A percentile compares a stretch with the other conserved stretches of the same genome.
phyloP scores from a whole-genome alignment of 2,888 invertebrate species.

The Ypsolopha scabrella region DNA sequence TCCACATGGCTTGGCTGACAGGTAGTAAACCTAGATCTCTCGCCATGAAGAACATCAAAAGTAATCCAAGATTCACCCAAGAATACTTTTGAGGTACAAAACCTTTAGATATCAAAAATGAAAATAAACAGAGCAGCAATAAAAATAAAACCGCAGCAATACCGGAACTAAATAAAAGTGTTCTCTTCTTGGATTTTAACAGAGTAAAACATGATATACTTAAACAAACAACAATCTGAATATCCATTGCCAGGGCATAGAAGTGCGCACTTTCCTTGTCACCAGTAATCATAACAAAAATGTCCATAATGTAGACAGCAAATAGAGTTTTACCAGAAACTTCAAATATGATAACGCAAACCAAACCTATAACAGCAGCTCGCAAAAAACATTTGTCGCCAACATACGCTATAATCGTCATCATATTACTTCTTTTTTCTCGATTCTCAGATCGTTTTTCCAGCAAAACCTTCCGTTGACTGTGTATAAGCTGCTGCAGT shows the following conservation, averaged over 20 bases:
- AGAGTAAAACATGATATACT: neutral
- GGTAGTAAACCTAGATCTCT: neutral
- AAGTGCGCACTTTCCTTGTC: too few relatives aligned
- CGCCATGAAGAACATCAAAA: neutral
- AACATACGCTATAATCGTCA: neutral
- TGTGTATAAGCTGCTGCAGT: neutral
- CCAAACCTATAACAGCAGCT: neutral
- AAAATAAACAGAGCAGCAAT: neutral
- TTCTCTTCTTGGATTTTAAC: neutral
- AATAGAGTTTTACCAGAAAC: neutral
- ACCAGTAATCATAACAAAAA: too few relatives aligned
- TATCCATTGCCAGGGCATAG: too few relatives aligned
- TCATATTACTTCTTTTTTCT: neutral
- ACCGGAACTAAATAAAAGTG: neutral
- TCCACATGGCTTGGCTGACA: neutral
- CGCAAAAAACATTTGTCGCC: neutral
- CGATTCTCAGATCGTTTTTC: neutral
- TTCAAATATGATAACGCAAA: neutral
- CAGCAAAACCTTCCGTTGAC: neutral
- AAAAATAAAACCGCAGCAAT: neutral
- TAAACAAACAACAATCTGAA: neutral
- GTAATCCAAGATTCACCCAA: neutral
- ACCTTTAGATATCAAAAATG: neutral
- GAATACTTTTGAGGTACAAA: neutral
- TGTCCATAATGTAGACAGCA: neutral